Evolutionary conservation across 2,888 invertebrate species (phyloP).

Genomic region (Anoncus sp.): DNA sequence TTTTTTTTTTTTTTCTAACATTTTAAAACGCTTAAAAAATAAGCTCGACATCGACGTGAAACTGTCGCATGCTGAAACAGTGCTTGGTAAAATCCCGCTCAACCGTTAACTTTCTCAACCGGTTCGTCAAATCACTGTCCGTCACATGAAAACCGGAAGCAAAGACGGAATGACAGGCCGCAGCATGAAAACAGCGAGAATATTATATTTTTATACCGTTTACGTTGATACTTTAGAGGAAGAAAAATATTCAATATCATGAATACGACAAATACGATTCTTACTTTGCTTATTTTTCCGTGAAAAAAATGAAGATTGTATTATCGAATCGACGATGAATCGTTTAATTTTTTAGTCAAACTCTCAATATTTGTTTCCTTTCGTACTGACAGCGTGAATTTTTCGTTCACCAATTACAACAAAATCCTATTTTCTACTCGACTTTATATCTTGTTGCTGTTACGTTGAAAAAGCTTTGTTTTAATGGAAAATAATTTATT

Average conservation of each 20-base stretch:
- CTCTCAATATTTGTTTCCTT: neutral
- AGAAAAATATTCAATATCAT: neutral
- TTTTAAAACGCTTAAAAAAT: slow-evolving; percentile 7
- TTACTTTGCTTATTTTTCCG: too few species aligned
- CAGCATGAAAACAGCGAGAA: neutral
- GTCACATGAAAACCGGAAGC: slow-evolving; percentile 45
- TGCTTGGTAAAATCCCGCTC: slow-evolving; percentile 2
- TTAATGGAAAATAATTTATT: too few species aligned
- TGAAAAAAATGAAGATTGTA: neutral
- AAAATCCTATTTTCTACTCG: too few species aligned
- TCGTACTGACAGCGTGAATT: neutral
- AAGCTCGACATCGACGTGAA: neutral
- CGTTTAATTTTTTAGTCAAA: neutral
- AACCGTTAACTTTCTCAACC: slow-evolving; percentile 63
- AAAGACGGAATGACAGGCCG: slow-evolving; percentile 2
- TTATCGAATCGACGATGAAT: neutral
- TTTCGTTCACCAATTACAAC: too few species aligned
- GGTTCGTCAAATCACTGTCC: slow-evolving; percentile 56
- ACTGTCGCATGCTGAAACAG: slow-evolving; percentile 11
- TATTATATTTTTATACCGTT: neutral
- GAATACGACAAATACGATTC: too few species aligned
- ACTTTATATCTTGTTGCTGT: too few species aligned
- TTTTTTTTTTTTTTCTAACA: neutral
- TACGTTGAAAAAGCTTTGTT: too few species aligned
- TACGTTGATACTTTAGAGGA: neutral